Percentiles rank a stretch among this genome's conserved stretches.
Conservation (phyloP, 2,113 vertebrate genomes). For the Pheucticus melanocephalus region DNA sequence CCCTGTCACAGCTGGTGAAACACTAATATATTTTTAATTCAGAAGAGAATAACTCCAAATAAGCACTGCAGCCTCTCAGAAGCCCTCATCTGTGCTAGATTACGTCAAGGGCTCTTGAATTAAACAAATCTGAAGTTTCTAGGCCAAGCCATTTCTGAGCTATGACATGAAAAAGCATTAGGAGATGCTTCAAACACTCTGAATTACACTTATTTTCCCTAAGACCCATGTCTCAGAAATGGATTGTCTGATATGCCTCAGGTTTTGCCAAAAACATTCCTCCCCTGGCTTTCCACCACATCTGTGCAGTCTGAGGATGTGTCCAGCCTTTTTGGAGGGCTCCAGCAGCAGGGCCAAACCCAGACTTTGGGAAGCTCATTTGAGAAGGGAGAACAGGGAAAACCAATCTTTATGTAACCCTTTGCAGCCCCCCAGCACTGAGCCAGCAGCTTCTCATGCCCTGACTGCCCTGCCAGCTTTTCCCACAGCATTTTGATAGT, state of each 20-base stretch:
- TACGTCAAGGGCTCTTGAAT: constrained; percentile 69
- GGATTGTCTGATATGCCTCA: background rate
- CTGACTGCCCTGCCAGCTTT: background rate
- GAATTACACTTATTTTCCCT: constrained; percentile 55
- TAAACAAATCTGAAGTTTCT: constrained; percentile 75
- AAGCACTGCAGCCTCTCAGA: constrained; percentile 53
- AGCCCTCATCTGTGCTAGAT: constrained; percentile 63
- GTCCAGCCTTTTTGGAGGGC: background rate
- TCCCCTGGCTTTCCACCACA: background rate
- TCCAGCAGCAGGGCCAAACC: background rate
- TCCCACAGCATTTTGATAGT: background rate
- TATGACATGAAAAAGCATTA: constrained; percentile 68
- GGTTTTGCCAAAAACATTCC: constrained; percentile 20
- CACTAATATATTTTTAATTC: constrained; percentile 58
- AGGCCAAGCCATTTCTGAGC: constrained; percentile 68
- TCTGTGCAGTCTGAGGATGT: background rate
- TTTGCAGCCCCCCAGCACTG: background rate
- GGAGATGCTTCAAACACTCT: constrained; percentile 58
- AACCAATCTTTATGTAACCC: background rate
- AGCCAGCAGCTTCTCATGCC: background rate
- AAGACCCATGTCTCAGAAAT: constrained; percentile 47
- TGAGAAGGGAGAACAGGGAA: background rate
- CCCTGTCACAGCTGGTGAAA: constrained; percentile 17
- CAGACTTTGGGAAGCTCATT: background rate
- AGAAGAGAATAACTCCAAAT: constrained; percentile 55